These are phyloP conservation scores for Ophioderma brevispina DNA, from an alignment of 35 echinoderm and acorn worm genomes.

Conservation along the genomic window DNA sequence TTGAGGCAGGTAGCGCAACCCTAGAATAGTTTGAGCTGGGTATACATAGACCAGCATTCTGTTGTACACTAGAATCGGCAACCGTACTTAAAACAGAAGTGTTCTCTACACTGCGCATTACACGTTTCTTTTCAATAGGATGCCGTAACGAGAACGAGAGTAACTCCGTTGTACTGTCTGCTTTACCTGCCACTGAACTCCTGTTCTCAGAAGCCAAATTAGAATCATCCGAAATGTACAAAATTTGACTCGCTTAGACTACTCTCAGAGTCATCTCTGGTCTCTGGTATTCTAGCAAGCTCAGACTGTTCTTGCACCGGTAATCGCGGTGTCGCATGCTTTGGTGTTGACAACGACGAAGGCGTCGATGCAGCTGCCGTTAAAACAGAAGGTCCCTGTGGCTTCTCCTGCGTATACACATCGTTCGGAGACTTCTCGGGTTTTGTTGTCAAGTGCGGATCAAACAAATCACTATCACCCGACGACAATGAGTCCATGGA, in stretches of 20 bases:
- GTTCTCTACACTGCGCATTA: background rate
- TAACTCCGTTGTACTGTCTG: slow-evolving; percentile 58
- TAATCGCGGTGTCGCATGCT: background rate
- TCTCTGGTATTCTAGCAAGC: slow-evolving; percentile 36
- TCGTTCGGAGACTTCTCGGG: background rate
- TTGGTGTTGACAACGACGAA: slow-evolving; percentile 13
- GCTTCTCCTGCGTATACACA: slow-evolving; percentile 7
- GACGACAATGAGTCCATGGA: slow-evolving; percentile 76
- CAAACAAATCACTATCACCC: slow-evolving; percentile 87
- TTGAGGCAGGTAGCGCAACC: background rate
- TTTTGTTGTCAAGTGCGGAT: slow-evolving; percentile 77
- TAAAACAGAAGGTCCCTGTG: slow-evolving; percentile 21
- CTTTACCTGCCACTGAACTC: slow-evolving; percentile 36
- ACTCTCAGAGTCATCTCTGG: slow-evolving; percentile 62
- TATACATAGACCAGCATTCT: background rate
- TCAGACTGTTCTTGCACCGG: background rate
- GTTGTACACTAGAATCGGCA: background rate
- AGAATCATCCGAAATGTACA: slow-evolving; percentile 73
- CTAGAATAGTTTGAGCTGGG: background rate
- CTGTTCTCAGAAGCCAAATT: slow-evolving; percentile 56
- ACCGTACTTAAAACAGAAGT: background rate
- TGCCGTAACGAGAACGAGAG: background rate
- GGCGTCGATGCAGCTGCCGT: slow-evolving; percentile 12
- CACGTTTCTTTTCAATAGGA: background rate
- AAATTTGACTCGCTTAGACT: slow-evolving; percentile 63